phyloP scores from a whole-genome alignment of 92 coral and sea anemone genomes.

The Metridium senile region DNA sequence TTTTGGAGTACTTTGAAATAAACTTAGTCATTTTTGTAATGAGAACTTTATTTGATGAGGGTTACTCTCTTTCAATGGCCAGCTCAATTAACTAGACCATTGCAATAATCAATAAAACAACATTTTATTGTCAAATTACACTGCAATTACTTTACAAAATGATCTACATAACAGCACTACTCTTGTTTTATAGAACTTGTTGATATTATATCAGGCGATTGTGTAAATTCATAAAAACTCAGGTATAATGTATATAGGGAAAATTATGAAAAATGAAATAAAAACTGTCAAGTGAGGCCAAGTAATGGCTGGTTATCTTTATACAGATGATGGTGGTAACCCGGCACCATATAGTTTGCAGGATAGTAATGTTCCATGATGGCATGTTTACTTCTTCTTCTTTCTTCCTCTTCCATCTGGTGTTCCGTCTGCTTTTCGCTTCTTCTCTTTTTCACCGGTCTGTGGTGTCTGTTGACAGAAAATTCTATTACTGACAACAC shows the following conservation, averaged over 20 bases:
- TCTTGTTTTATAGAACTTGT: too few relatives aligned
- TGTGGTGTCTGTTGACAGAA: slow-evolving; percentile 33
- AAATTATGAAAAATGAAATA: too few relatives aligned
- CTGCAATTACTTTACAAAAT: background rate
- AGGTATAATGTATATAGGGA: too few relatives aligned
- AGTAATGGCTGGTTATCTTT: background rate
- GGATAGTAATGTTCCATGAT: too few relatives aligned
- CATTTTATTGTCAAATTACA: background rate
- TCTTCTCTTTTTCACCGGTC: slow-evolving; percentile 81
- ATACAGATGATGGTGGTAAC: background rate
- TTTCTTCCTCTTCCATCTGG: slow-evolving; percentile 99
- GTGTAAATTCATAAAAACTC: too few relatives aligned
- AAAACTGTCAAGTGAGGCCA: too few relatives aligned
- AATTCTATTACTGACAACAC: slow-evolving; percentile 5
- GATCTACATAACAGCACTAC: background rate
- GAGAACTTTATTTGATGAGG: too few relatives aligned
- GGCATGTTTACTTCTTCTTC: slow-evolving; percentile 82
- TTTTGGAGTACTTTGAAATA: background rate
- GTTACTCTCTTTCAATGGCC: background rate
- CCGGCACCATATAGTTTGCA: too few relatives aligned
- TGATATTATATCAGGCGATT: too few relatives aligned
- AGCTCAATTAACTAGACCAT: background rate
- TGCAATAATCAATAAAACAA: background rate
- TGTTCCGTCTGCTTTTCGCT: slow-evolving; percentile 97
- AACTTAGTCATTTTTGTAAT: too few relatives aligned